These are phyloP conservation scores for Vireo griseus DNA, from an alignment of 2,797 vertebrate species.

Conservation along the genomic window DNA sequence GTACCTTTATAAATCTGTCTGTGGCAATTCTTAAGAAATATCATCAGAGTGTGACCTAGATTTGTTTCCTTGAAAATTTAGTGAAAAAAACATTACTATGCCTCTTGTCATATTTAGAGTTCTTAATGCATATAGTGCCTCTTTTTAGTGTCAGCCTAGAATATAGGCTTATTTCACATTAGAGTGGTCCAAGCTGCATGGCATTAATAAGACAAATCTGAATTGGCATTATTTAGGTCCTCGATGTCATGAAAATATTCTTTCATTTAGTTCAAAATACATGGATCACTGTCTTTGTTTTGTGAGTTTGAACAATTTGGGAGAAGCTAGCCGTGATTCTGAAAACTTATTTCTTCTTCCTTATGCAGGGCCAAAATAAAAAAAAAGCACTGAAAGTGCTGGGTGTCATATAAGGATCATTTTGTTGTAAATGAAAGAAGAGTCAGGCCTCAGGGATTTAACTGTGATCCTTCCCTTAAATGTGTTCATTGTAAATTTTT, in stretches of 20 bases:
- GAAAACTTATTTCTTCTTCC: background rate
- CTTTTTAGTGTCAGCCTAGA: background rate
- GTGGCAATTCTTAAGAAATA: background rate
- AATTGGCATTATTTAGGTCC: background rate
- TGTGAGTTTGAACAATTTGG: background rate
- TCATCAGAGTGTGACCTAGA: background rate
- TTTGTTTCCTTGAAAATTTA: background rate
- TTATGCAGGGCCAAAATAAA: background rate
- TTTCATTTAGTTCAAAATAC: background rate
- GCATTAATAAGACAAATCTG: background rate
- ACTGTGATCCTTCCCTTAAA: background rate
- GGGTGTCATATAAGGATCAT: background rate
- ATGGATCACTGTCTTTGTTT: background rate
- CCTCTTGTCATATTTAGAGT: background rate
- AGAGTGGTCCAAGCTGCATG: background rate
- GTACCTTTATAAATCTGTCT: background rate
- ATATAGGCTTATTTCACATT: background rate
- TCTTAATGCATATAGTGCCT: background rate
- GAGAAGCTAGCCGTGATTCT: background rate
- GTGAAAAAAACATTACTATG: background rate
- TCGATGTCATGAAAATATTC: background rate
- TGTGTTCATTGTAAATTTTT: background rate
- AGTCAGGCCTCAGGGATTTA: background rate
- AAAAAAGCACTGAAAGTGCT: background rate
- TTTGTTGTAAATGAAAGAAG: background rate